phyloP scores from a whole-genome alignment of 2,888 invertebrate species.

The Lasioglossum vierecki region DNA sequence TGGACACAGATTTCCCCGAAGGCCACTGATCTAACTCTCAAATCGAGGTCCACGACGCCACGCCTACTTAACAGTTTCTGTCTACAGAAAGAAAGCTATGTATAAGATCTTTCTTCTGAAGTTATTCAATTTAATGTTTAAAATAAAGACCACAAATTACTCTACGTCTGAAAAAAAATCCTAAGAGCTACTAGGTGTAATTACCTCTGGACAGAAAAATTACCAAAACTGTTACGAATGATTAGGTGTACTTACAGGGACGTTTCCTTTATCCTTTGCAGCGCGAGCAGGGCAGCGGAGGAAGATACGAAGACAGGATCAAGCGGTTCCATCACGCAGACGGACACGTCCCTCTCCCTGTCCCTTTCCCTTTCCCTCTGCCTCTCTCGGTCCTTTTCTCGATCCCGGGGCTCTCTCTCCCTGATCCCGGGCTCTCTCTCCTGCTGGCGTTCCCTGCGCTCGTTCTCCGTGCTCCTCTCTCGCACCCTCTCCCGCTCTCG shows the following conservation, averaged over 20 bases:
- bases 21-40: not conserved
- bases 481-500: conserved; percentile 68
- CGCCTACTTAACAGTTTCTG: not conserved
- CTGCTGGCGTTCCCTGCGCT: conserved; percentile 67
- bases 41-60: not conserved
- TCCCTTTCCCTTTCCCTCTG: conserved; percentile 72
- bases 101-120: not conserved
- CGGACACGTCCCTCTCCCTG: conserved; percentile 77
- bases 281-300: conserved; percentile 85
- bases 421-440: conserved; percentile 71
- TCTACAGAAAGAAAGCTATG: not conserved
- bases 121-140: not conserved
- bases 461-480: conserved; percentile 70
- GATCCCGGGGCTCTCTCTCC: conserved; percentile 70
- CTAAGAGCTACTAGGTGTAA: not conserved
- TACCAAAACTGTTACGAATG: not conserved
- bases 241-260: conserved; percentile 84
- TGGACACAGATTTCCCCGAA: not conserved
- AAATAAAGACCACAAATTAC: not conserved
- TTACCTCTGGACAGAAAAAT: not conserved
- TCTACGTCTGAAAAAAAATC: not conserved
- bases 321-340: conserved; percentile 82
- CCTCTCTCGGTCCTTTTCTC: conserved; percentile 74
- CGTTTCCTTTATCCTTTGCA: conserved; percentile 86
- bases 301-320: conserved; percentile 83